Percentiles rank a stretch among this genome's conserved stretches.
These are phyloP conservation scores for Porites lutea DNA, from an alignment of 64 coral and sea anemone species.

Conservation along the genomic window DNA sequence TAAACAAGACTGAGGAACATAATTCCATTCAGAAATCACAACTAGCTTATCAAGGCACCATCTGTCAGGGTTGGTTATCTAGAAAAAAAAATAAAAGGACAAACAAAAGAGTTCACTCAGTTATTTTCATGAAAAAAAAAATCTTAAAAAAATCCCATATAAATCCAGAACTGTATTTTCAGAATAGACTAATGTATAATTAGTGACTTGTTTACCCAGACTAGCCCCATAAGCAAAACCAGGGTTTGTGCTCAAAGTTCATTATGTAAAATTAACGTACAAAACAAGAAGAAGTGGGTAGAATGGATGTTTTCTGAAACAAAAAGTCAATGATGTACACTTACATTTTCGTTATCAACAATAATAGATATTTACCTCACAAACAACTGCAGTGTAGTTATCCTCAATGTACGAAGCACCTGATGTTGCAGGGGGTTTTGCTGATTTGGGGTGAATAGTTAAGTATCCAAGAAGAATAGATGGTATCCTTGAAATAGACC, in stretches of 20 bases:
- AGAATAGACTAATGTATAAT: too few relatives aligned
- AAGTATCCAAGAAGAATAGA: conserved; percentile 31
- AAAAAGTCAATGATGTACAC: background rate
- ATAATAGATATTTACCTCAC: background rate
- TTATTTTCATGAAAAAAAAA: too few relatives aligned
- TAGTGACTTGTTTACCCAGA: too few relatives aligned
- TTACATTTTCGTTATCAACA: background rate
- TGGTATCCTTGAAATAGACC: background rate
- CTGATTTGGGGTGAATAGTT: conserved; percentile 6
- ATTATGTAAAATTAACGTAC: too few relatives aligned
- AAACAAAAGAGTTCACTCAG: background rate
- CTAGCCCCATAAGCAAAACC: too few relatives aligned
- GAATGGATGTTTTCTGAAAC: background rate
- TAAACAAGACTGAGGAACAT: conserved; percentile 1
- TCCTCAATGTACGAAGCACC: conserved; percentile 17
- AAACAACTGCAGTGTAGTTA: conserved; percentile 1
- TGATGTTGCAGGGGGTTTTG: background rate
- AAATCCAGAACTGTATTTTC: too few relatives aligned
- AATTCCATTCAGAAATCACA: conserved; percentile 30
- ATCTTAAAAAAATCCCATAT: too few relatives aligned
- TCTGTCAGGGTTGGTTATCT: conserved; percentile 14
- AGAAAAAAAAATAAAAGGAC: background rate
- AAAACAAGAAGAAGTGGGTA: background rate
- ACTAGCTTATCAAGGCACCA: conserved; percentile 1
- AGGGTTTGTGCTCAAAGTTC: too few relatives aligned